Conservation (phyloP, 2,888 invertebrate genomes). For the Ypsolopha scabrella region DNA sequence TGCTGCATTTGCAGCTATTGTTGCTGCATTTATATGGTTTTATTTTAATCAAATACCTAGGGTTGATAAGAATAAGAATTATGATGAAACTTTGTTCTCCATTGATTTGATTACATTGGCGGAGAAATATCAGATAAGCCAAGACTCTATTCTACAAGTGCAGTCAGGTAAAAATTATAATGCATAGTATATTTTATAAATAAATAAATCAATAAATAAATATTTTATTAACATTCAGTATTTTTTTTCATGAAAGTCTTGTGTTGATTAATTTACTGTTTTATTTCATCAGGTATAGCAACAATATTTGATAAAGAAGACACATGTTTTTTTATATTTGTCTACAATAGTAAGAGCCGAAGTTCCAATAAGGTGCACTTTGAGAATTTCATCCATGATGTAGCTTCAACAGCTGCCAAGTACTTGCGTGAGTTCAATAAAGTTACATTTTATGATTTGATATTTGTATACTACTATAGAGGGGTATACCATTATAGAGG, state of each 20-base stretch:
- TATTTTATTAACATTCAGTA: too few species aligned
- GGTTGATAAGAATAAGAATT: conserved; percentile 10
- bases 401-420: conserved; percentile 37
- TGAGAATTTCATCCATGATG: conserved; percentile 38
- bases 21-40: neutral
- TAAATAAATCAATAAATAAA: too few species aligned
- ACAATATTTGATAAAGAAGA: conserved; percentile 46
- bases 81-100: conserved; percentile 35
- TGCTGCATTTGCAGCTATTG: neutral
- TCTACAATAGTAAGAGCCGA: conserved; percentile 35
- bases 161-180: conserved; percentile 39
- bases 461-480: too few species aligned
- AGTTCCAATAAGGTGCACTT: conserved; percentile 30
- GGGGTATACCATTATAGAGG: too few species aligned
- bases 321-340: conserved; percentile 51
- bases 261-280: neutral
- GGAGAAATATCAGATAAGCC: conserved; percentile 36
- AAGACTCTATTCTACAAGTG: conserved; percentile 39
- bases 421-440: conserved; percentile 42
- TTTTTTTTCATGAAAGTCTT: neutral
- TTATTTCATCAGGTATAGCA: conserved; percentile 37
- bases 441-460: neutral
- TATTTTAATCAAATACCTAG: neutral
- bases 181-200: neutral
- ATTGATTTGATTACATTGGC: conserved; percentile 36